Base-by-base conservation (phyloP, 2,113 vertebrate species). In the Epinephelus lanceolatus region DNA sequence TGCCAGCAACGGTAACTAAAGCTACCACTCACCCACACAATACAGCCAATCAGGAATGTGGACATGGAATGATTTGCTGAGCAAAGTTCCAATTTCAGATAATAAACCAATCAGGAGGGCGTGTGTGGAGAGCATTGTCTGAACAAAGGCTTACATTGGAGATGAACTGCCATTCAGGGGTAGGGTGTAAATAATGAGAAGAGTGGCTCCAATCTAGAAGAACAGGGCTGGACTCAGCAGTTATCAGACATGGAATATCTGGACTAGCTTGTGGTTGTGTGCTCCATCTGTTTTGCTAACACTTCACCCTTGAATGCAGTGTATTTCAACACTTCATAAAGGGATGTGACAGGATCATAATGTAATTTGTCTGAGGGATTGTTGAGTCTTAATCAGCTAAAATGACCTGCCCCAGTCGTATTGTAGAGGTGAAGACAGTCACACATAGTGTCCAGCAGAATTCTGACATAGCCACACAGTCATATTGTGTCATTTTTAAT, bases 1-100 rank as follows among this genome's bases (percentile, higher is more conserved):
- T 25, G 95, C 96, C 93, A 97, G 96, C 95, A 98, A 99, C 61
- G 98, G 98, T 99, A 97, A 96, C 88, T 67, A 65, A 59, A 59
- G 40, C 70, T 19, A 72, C 69, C 55, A 18, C 83, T 81, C 80
- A 63, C 72, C 62, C 71, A 80, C 85, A 89, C 90, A 86, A 84
- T 86, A 47, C 71, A 83, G 86, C 78, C 81, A 86, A 81, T 93
- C 86, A 88, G 68, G 45, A 72, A 37, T 17, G 53, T 33, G 66
- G 65, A 78, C 63, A 78, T 52, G 55, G 61, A 76, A 71, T 42
- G 9, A 80, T 86, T 91, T 79, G 53, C 82, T 57, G 62, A 85
- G 27, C 75, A 65, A 72, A 76, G 62, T 75, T 76, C 83, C 81
- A 85, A 51, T 85, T 84, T 81, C 51, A 76, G 37, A 81, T 86